phyloP scores from a whole-genome alignment of 2,797 vertebrate species.

The Menidia menidia region DNA sequence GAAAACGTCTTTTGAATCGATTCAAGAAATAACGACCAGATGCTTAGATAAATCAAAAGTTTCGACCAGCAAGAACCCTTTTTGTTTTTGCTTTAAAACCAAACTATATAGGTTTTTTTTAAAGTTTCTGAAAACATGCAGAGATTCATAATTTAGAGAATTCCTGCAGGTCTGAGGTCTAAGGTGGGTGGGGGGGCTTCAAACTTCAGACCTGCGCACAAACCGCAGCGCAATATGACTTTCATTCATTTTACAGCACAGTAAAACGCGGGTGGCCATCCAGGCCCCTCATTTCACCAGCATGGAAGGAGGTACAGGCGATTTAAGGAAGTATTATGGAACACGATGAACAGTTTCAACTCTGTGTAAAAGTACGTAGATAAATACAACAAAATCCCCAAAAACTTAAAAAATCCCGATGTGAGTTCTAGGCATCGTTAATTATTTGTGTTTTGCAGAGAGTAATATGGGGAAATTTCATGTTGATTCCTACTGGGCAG shows the following conservation, averaged over 20 bases:
- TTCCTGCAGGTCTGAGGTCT: constrained; percentile 41
- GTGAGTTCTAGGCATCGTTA: constrained; percentile 29
- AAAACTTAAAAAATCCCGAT: constrained; percentile 25
- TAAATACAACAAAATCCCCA: not conserved
- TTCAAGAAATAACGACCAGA: not conserved
- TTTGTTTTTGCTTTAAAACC: too few relatives aligned
- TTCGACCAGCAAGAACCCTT: too few relatives aligned
- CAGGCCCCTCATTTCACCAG: constrained; percentile 73
- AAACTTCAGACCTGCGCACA: constrained; percentile 41
- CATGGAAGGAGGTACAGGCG: constrained; percentile 48
- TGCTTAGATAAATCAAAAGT: not conserved
- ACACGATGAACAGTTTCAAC: constrained; percentile 68
- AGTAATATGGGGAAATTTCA: too few relatives aligned
- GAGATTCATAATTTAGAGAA: constrained; percentile 54
- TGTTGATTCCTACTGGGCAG: too few relatives aligned
- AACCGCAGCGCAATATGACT: constrained; percentile 81
- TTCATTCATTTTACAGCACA: constrained; percentile 81
- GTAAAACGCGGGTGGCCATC: constrained; percentile 83
- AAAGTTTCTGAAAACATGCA: not conserved
- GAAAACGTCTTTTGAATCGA: not conserved
- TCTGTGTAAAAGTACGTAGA: constrained; percentile 30
- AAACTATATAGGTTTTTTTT: too few relatives aligned
- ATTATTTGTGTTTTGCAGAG: constrained; percentile 29
- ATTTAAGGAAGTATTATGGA: constrained; percentile 74
- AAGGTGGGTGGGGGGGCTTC: constrained; percentile 16